phyloP scores from a whole-genome alignment of 1,140 invertebrate species.

The Drosophila bocqueti region DNA sequence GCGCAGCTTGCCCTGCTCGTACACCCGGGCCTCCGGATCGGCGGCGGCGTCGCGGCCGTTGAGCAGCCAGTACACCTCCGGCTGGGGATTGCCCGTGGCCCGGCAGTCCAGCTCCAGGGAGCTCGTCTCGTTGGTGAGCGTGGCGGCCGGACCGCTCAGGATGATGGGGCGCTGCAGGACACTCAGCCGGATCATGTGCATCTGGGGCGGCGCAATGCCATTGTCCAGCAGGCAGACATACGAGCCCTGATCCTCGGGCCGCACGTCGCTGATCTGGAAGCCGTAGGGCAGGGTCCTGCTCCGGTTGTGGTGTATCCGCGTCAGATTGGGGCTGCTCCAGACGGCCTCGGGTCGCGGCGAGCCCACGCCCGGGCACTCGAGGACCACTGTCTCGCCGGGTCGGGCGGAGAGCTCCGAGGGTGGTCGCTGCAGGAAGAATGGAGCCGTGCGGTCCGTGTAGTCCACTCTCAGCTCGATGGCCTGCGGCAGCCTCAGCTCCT shows the following conservation, averaged over 20 bases:
- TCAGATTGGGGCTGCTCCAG: conserved; percentile 87
- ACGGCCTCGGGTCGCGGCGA: conserved; percentile 87
- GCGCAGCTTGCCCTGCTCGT: conserved; percentile 86
- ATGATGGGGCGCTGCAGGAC: conserved; percentile 88
- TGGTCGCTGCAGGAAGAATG: conserved; percentile 86
- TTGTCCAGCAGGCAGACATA: conserved; percentile 88
- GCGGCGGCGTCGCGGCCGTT: conserved; percentile 90
- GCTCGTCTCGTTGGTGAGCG: conserved; percentile 88
- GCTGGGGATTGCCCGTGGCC: conserved; percentile 89
- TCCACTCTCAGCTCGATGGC: conserved; percentile 86
- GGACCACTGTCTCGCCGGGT: conserved; percentile 87
- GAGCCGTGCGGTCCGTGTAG: conserved; percentile 78
- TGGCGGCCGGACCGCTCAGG: conserved; percentile 86
- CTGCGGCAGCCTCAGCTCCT: conserved; percentile 85
- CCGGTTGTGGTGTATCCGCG: conserved; percentile 84
- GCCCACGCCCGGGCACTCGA: conserved; percentile 88
- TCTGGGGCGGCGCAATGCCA: conserved; percentile 84
- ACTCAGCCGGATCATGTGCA: conserved; percentile 85
- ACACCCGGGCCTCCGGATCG: conserved; percentile 86
- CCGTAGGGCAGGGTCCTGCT: conserved; percentile 86
- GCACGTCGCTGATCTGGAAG: conserved; percentile 88
- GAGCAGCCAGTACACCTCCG: conserved; percentile 92
- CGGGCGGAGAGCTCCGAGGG: conserved; percentile 81
- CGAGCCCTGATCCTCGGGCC: conserved; percentile 88
- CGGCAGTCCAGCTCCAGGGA: conserved; percentile 88